Evolutionary conservation across 2,888 invertebrate genomes (phyloP).

Genomic region (Zelleria hepariella): DNA sequence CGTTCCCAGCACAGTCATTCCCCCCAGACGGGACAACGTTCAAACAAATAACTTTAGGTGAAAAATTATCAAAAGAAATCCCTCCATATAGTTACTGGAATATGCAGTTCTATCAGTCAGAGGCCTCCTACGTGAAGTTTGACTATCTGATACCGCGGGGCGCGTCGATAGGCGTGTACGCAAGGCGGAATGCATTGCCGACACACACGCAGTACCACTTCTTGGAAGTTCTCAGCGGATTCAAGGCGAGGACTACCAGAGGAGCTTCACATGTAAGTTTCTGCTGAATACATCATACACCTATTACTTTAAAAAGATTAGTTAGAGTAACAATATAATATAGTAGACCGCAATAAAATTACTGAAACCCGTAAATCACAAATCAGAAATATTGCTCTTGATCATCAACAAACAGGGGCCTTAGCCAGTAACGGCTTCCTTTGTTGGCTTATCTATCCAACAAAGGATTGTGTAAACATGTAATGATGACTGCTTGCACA

Average conservation of each 20-base stretch:
- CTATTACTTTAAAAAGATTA: too few species aligned
- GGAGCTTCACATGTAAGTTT: slow-evolving; percentile 91
- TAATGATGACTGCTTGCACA: too few species aligned
- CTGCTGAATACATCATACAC: not conserved
- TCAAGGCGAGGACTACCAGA: slow-evolving; percentile 86
- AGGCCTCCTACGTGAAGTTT: slow-evolving; percentile 94
- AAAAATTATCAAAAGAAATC: slow-evolving; percentile 89
- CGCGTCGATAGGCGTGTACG: slow-evolving; percentile 95
- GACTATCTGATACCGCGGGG: slow-evolving; percentile 94
- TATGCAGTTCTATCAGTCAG: slow-evolving; percentile 96
- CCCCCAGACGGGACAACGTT: slow-evolving; percentile 95
- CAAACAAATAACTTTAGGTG: slow-evolving; percentile 89
- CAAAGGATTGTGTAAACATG: too few species aligned
- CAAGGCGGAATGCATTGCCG: slow-evolving; percentile 92
- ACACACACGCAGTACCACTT: slow-evolving; percentile 98
- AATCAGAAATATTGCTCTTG: too few species aligned
- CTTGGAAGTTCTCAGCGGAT: slow-evolving; percentile 91
- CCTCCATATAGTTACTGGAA: slow-evolving; percentile 97
- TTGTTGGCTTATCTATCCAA: too few species aligned
- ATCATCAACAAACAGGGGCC: too few species aligned
- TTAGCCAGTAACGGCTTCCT: too few species aligned
- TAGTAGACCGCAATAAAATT: too few species aligned
- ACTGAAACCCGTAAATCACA: too few species aligned
- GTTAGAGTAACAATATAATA: not conserved
- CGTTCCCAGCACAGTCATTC: slow-evolving; percentile 90